Evolutionary conservation across 2,113 vertebrate species (phyloP).

Genomic region (Tonatia bakeri): DNA sequence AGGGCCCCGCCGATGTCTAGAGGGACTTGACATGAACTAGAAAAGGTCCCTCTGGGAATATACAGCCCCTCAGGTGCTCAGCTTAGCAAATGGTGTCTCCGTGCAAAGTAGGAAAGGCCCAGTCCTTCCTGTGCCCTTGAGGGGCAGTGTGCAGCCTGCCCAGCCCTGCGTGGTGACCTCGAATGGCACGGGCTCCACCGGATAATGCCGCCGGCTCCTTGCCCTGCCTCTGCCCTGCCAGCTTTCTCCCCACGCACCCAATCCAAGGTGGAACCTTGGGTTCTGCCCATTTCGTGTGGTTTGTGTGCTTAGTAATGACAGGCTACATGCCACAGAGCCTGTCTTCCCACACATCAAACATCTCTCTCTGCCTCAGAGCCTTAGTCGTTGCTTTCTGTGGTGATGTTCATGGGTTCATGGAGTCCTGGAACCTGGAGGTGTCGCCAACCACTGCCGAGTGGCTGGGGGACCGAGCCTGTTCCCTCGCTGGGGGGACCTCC

Average conservation of each 20-base stretch:
- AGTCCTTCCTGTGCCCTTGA: rapidly evolving
- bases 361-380: neutral
- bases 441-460: neutral
- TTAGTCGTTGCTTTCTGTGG: neutral
- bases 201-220: rapidly evolving
- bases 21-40: neutral
- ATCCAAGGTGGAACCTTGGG: neutral
- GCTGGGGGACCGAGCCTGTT: neutral
- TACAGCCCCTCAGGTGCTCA: neutral
- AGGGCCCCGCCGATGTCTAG: rapidly evolving
- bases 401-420: neutral
- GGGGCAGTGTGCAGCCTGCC: neutral
- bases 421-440: neutral
- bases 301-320: neutral
- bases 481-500: neutral
- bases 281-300: neutral
- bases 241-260: neutral
- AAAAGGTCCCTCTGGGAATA: neutral
- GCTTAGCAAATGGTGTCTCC: neutral
- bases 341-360: neutral
- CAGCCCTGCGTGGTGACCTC: too few relatives aligned
- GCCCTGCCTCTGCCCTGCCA: neutral
- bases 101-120: neutral
- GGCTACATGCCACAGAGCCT: neutral
- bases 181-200: neutral